Base-by-base conservation (phyloP, 1,140 invertebrate species). In the Chlorops oryzae region DNA sequence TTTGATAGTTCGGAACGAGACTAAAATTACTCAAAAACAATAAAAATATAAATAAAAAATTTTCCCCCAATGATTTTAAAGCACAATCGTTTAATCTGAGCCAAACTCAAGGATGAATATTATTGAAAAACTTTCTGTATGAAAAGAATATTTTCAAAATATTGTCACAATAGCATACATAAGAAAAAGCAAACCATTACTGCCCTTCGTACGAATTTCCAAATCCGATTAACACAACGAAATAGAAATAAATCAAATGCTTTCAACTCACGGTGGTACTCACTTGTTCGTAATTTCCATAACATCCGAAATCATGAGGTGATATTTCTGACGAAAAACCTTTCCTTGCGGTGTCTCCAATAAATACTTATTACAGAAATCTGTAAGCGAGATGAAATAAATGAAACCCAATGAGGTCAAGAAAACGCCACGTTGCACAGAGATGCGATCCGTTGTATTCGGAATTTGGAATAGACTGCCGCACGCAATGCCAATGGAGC, bases 241-340 rank as follows among this genome's bases (percentile, higher is more conserved):
- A n/a, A n/a, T n/a, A n/a, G n/a, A n/a, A n/a, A n/a, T 21, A 41
- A 49, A 24, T 24, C 22, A 27, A 39, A 13, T 15, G 15, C 5
- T 20, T 40, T 40, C 17, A 27, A 48, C 21, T n/a, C 28, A 20
- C 9, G 41, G 38, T 18, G 12, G 15, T 34, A 77, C 79, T 78
- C 62, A 85, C 82, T 85, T 85, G 71, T 84, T 84, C 44, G 77
- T 81, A 58, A 84, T 83, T 62, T 85, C 83, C 45, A 81, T 69
- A 9, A 82, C 80, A 56, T 84, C 81, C 38, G 78, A 78, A 54
- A 75, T 72, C 54, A 75, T 77, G 2, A 85, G 74, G 25, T 78
- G 74, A 65, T 81, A 82, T 56, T 80, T 79, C 57, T 77, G 77
- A 1, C 79, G 63, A 45, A 82, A 74, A 15, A 75, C 72, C 17